These are phyloP conservation scores for Pristionchus entomophagus DNA, from an alignment of 2,888 invertebrate species.

Conservation along the genomic window DNA sequence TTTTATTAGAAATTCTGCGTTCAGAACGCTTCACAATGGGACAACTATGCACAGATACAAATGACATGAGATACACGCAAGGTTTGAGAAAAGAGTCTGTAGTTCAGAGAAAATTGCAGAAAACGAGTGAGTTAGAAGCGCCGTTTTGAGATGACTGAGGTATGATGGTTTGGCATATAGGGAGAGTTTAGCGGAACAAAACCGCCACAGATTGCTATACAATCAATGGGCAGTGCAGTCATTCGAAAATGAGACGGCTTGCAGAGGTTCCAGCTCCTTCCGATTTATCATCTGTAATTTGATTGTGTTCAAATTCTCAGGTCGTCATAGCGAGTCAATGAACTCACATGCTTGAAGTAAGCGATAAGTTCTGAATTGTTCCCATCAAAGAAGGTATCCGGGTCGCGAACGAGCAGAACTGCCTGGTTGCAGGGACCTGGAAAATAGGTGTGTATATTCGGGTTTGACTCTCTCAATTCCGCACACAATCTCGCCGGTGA, in stretches of 20 bases:
- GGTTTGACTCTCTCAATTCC: background rate
- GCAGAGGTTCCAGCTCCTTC: constrained; percentile 54
- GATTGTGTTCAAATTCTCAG: background rate
- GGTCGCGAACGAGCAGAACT: constrained; percentile 59
- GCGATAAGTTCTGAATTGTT: constrained; percentile 57
- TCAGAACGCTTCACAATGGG: background rate
- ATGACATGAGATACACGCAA: background rate
- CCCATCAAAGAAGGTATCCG: constrained; percentile 61
- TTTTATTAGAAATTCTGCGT: background rate
- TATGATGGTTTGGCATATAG: background rate
- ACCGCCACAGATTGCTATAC: background rate
- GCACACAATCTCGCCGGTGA: too few relatives aligned
- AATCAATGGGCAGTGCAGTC: constrained; percentile 40
- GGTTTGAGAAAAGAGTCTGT: background rate
- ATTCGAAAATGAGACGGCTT: constrained; percentile 57
- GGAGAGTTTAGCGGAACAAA: background rate
- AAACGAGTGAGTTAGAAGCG: background rate
- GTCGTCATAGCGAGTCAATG: background rate
- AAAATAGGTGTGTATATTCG: background rate
- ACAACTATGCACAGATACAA: background rate
- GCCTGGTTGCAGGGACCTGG: constrained; percentile 60
- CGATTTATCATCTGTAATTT: constrained; percentile 57
- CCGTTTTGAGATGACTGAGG: constrained; percentile 34
- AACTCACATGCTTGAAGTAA: constrained; percentile 59
- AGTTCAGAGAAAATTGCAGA: too few relatives aligned